Evolutionary conservation across 2,888 invertebrate species (phyloP).

Genomic region (Eilema sororculum): DNA sequence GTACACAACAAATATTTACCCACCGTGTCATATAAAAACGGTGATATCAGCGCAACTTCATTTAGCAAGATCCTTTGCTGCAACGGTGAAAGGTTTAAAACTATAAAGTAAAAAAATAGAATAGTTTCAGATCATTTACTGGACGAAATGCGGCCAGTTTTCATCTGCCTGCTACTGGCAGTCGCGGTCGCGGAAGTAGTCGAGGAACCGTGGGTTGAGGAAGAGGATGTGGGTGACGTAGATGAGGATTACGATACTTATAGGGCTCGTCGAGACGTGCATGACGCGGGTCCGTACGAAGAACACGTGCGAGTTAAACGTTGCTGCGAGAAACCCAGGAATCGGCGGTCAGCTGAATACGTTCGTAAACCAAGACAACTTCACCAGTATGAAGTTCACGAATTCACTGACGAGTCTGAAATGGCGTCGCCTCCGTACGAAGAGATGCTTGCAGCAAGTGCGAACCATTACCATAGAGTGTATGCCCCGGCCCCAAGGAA

Average conservation of each 20-base stretch:
- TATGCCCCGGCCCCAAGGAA: constrained; percentile 66
- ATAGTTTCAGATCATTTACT: constrained; percentile 60
- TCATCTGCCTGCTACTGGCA: constrained; percentile 65
- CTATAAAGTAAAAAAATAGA: constrained; percentile 78
- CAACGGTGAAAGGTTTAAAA: constrained; percentile 74
- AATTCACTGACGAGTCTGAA: constrained; percentile 66
- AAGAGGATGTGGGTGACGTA: constrained; percentile 67
- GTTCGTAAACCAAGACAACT: constrained; percentile 68
- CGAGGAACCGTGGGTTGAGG: constrained; percentile 73
- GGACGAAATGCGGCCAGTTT: constrained; percentile 69
- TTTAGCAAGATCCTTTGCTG: constrained; percentile 68
- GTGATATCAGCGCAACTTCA: constrained; percentile 52
- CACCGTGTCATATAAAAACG: constrained; percentile 64
- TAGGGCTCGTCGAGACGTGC: constrained; percentile 61
- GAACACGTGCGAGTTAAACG: constrained; percentile 73
- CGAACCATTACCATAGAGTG: constrained; percentile 78
- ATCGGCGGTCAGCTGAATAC: constrained; percentile 59
- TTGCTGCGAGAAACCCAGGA: constrained; percentile 59
- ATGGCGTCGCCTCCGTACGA: constrained; percentile 72
- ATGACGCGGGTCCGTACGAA: constrained; percentile 65
- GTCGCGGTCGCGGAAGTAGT: constrained; percentile 64
- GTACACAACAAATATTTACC: constrained; percentile 66
- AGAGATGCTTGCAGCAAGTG: constrained; percentile 80
- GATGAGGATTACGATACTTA: constrained; percentile 63
- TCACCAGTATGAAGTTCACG: constrained; percentile 81